Base-by-base conservation (phyloP, 1,140 invertebrate genomes). In the Eumeta japonica region DNA sequence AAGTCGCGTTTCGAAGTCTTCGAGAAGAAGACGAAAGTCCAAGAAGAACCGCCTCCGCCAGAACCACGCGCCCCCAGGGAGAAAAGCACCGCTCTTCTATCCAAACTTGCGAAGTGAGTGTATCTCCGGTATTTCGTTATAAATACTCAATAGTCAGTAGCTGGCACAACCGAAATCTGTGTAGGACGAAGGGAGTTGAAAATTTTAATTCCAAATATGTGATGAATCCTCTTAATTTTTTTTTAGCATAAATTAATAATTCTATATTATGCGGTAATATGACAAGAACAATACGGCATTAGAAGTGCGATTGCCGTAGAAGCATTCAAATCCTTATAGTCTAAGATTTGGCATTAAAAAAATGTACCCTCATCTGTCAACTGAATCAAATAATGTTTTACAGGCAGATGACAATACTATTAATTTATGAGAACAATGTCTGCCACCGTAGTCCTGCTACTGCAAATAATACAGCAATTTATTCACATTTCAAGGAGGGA, bases 1-100 rank as follows among this genome's bases (percentile, higher is more conserved):
- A 90, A 90, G 61, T 89, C 89, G 34, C 80, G 87, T 35, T 94
- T 92, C 74, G 84, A 92, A 71, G 83, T 91, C 39, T 93, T 93
- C 67, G 89, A 92, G 67, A 83, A 81, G 46, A 61, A 59, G 13
- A 61, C 61, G 31, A 64, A 68, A n/a, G 63, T 76, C 2, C 62
- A 74, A 9, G 52, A 60, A 7, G 58, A 78, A 34, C 46, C 58
- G 27, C 52, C 76, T 52, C 50, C 78, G 58, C 35, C 81, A 27
- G 84, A 86, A 48, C 77, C 78, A 34, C 79, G 80, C 4, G 77
- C 78, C 3, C 81, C 80, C 2, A 67, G 81, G 39, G 81, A 86
- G 48, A 83, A 82, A 54, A 90, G 86, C 16, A 81, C 85, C 10
- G 89, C 88, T 32, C 86, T 92, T 41, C 74, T 90, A 28, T 87